Evolutionary conservation across 2,797 vertebrate species (phyloP).

Genomic region (Helarctos malayanus): DNA sequence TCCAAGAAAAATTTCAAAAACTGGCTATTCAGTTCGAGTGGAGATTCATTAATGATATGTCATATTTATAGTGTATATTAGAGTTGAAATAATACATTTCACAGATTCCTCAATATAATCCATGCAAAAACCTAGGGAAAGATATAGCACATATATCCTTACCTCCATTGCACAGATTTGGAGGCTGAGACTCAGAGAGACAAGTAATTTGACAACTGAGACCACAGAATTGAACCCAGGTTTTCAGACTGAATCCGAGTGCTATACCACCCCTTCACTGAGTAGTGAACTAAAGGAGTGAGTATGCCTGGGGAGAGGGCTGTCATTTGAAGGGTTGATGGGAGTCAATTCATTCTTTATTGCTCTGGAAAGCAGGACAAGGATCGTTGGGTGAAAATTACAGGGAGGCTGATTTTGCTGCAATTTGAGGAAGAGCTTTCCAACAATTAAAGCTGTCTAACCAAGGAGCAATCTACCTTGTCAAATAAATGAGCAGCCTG

Average conservation of each 20-base stretch:
- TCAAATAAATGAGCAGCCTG: conserved; percentile 61
- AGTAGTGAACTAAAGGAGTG: not conserved
- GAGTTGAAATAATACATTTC: not conserved
- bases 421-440: conserved; percentile 65
- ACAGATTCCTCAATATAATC: not conserved
- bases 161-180: not conserved
- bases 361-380: conserved; percentile 26
- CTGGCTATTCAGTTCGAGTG: not conserved
- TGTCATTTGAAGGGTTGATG: conserved; percentile 10
- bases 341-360: conserved; percentile 24
- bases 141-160: not conserved
- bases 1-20: not conserved
- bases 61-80: not conserved
- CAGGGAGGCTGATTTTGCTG: conserved; percentile 28
- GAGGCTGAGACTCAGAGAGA: not conserved
- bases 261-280: rapidly evolving
- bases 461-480: conserved; percentile 47
- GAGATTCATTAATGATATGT: not conserved
- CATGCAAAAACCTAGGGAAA: not conserved
- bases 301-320: not conserved
- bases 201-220: not conserved
- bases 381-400: conserved; percentile 54
- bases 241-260: not conserved
- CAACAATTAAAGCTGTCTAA: conserved; percentile 70
- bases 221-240: not conserved